Conservation (phyloP, 2,113 vertebrate species). For the Cyanistes caeruleus region DNA sequence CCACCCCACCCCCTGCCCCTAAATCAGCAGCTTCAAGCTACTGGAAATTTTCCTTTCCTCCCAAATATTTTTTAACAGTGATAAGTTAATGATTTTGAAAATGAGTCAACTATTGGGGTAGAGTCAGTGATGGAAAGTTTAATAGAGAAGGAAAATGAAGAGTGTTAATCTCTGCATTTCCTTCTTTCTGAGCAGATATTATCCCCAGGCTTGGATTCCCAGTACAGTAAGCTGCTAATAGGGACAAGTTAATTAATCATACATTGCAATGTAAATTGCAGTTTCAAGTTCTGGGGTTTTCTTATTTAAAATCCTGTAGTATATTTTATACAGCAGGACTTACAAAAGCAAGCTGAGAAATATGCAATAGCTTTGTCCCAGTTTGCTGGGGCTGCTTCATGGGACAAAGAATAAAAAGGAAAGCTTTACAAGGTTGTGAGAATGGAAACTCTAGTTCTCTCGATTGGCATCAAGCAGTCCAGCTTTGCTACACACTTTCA, state of each 20-base stretch:
- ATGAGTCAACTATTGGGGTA: background rate
- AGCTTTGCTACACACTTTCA: background rate
- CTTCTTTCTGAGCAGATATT: background rate
- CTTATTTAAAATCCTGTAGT: background rate
- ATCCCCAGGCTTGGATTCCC: background rate
- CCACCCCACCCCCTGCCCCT: rapidly evolving
- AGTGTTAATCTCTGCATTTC: background rate
- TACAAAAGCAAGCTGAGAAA: background rate
- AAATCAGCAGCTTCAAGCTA: background rate
- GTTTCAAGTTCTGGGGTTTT: background rate
- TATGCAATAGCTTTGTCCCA: background rate
- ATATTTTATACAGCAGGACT: background rate
- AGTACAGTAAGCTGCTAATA: background rate
- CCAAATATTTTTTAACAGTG: background rate
- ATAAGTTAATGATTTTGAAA: background rate
- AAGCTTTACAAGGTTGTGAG: background rate
- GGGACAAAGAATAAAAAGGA: background rate
- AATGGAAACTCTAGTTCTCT: background rate
- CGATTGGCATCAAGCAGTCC: background rate
- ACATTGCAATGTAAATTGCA: background rate
- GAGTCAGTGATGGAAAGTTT: background rate
- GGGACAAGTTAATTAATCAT: background rate
- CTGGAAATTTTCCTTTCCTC: background rate
- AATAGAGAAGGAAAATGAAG: background rate
- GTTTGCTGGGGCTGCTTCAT: background rate